Evolutionary conservation across 1,140 invertebrate genomes (phyloP).

Genomic region (Cotesia typhae): DNA sequence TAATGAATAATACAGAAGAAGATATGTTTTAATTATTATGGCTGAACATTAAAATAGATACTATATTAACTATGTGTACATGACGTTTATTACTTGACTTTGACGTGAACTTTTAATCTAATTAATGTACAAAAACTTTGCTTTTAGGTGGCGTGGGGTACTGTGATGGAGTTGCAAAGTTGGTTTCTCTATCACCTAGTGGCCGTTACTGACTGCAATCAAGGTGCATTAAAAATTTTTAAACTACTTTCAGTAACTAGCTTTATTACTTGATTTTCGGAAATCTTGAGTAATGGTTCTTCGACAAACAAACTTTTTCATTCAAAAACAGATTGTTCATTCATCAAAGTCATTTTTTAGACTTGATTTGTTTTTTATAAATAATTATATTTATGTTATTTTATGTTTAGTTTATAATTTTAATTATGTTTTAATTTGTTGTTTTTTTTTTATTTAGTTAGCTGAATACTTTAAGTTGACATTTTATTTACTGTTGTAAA

Average conservation of each 20-base stretch:
- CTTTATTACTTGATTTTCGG: not conserved
- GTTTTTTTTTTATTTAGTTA: constrained; percentile 37
- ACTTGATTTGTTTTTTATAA: no score
- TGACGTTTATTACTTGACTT: constrained; percentile 18
- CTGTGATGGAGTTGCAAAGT: constrained; percentile 64
- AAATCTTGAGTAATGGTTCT: not conserved
- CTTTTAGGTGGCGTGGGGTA: constrained; percentile 65
- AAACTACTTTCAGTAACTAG: not conserved
- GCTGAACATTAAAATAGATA: not conserved
- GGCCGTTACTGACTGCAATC: constrained; percentile 64
- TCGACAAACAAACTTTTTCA: no score
- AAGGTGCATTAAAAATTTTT: constrained; percentile 51
- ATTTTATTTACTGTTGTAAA: constrained; percentile 46
- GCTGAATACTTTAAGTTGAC: constrained; percentile 16
- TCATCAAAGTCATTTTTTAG: no score
- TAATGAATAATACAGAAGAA: not conserved
- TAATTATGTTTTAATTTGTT: constrained; percentile 19
- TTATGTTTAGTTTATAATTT: not conserved
- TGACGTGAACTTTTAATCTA: constrained; percentile 21
- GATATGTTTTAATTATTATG: not conserved
- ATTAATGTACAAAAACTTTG: constrained; percentile 33
- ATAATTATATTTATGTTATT: not conserved
- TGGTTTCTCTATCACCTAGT: constrained; percentile 65
- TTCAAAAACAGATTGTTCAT: no score
- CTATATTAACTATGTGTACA: no score